Evolutionary conservation across 2,113 vertebrate genomes (phyloP).

Genomic region (Bos javanicus): DNA sequence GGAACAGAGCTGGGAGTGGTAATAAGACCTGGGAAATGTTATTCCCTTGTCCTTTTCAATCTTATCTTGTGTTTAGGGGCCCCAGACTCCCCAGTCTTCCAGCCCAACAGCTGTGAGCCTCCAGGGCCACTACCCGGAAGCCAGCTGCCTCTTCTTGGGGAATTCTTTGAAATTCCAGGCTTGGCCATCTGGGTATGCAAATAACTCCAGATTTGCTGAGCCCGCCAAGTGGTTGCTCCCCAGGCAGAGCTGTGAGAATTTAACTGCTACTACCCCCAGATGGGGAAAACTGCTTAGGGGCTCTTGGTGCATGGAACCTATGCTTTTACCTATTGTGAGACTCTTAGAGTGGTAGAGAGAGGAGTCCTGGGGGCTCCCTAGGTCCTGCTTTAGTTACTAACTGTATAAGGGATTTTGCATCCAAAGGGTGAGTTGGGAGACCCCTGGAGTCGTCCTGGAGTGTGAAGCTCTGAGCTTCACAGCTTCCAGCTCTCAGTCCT

Average conservation of each 20-base stretch:
- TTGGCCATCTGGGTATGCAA: conserved; percentile 81
- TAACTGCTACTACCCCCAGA: conserved; percentile 1
- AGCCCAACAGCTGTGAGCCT: conserved; percentile 55
- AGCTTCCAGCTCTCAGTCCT: not conserved
- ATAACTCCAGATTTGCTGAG: conserved; percentile 68
- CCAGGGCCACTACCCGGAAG: conserved; percentile 47
- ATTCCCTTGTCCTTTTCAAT: not conserved
- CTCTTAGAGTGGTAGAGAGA: not conserved
- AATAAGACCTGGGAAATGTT: not conserved
- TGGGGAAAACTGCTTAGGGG: not conserved
- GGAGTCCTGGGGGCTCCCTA: not conserved
- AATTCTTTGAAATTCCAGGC: conserved; percentile 80
- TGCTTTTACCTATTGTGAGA: not conserved
- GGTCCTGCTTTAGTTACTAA: conserved; percentile 6
- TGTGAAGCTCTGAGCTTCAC: not conserved
- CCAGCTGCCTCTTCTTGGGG: conserved; percentile 76
- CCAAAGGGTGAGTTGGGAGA: not conserved
- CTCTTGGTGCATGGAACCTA: not conserved
- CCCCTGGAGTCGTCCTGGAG: not conserved
- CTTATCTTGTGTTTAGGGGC: not conserved
- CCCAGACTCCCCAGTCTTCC: not conserved
- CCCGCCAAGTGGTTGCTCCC: conserved; percentile 59
- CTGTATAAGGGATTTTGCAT: not conserved
- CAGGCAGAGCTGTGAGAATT: conserved; percentile 45
- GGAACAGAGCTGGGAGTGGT: not conserved